These are phyloP conservation scores for Ctenomys sociabilis DNA, from an alignment of 2,113 vertebrate species.

Conservation along the genomic window DNA sequence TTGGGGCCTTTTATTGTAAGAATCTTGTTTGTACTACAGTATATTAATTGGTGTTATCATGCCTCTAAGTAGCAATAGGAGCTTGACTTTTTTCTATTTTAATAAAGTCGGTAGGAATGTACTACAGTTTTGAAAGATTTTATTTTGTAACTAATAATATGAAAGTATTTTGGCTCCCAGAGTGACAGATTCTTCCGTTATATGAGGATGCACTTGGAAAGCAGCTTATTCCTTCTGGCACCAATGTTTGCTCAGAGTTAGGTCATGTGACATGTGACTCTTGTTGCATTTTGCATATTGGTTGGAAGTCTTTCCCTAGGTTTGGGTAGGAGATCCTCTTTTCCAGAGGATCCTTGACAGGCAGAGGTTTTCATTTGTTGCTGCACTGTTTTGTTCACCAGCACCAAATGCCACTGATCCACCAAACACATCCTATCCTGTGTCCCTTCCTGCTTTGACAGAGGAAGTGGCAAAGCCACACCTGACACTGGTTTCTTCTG, in stretches of 20 bases:
- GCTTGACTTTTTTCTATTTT: slow-evolving; percentile 40
- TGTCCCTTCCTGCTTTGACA: background rate
- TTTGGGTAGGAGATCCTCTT: slow-evolving; percentile 53
- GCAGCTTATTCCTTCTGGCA: slow-evolving; percentile 29
- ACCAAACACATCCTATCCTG: background rate
- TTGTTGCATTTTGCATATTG: background rate
- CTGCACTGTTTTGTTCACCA: slow-evolving; percentile 55
- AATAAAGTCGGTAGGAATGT: slow-evolving; percentile 25
- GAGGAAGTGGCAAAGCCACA: slow-evolving; percentile 72
- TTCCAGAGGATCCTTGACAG: slow-evolving; percentile 69
- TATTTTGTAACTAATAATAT: slow-evolving; percentile 48
- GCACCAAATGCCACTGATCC: slow-evolving; percentile 52
- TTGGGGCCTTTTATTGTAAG: background rate
- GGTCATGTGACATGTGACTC: background rate
- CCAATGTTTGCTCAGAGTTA: background rate
- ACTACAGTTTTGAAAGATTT: slow-evolving; percentile 49
- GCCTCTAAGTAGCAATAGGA: slow-evolving; percentile 11
- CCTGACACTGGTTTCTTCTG: slow-evolving; percentile 59
- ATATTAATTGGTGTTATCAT: slow-evolving; percentile 13
- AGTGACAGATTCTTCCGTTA: slow-evolving; percentile 39
- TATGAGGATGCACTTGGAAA: slow-evolving; percentile 35
- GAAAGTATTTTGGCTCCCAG: slow-evolving; percentile 26
- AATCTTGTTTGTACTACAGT: background rate
- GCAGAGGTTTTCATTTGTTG: slow-evolving; percentile 71
- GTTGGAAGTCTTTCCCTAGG: slow-evolving; percentile 66